phyloP scores from a whole-genome alignment of 1,140 invertebrate species.

The Heliconius congener region DNA sequence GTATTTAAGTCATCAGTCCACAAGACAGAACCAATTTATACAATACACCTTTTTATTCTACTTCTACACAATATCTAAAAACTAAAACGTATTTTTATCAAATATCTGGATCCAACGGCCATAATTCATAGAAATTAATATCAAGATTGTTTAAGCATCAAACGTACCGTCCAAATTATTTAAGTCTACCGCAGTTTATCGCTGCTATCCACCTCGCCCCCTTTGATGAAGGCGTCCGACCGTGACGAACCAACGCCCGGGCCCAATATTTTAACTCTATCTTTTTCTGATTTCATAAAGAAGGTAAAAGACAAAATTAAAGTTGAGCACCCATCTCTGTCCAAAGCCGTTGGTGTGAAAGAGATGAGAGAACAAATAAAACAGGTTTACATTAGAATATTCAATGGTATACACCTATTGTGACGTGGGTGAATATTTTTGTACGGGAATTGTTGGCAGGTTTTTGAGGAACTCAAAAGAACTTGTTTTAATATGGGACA shows the following conservation, averaged over 20 bases:
- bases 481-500: not conserved
- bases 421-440: constrained; percentile 39
- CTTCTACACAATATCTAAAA: not conserved
- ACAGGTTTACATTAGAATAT: constrained; percentile 36
- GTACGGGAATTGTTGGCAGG: constrained; percentile 32
- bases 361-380: constrained; percentile 18
- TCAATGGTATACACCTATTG: constrained; percentile 35
- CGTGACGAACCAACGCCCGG: constrained; percentile 52
- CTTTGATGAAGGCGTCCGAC: constrained; percentile 52
- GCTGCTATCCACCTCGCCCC: constrained; percentile 34
- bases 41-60: not conserved
- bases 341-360: not conserved
- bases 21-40: not conserved
- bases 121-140: constrained; percentile 8
- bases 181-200: constrained; percentile 40
- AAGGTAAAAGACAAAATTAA: constrained; percentile 42
- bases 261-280: constrained; percentile 38
- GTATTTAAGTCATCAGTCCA: not conserved
- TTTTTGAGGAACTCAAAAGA: constrained; percentile 24
- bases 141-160: constrained; percentile 20
- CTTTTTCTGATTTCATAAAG: constrained; percentile 42
- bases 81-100: not conserved
- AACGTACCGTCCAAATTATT: constrained; percentile 36
- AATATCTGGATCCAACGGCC: not conserved
- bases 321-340: constrained; percentile 7